A percentile compares a stretch with the other conserved stretches of the same genome.
Conservation (phyloP, 2,113 vertebrate species). For the Pao palembangensis region DNA sequence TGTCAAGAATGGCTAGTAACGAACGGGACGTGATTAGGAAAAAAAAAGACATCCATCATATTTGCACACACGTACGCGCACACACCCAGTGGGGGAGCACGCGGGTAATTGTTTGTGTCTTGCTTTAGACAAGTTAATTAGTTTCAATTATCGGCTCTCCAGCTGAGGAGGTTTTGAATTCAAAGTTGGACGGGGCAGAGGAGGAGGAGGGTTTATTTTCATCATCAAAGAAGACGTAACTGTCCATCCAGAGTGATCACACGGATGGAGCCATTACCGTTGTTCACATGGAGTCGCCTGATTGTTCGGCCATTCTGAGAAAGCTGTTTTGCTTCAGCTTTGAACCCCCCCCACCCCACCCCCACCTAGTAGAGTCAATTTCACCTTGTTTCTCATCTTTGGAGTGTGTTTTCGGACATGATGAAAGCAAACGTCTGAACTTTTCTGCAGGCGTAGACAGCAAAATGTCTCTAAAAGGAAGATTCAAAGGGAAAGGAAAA, state of each 20-base stretch:
- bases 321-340: conserved; percentile 40
- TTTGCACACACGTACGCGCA: conserved; percentile 60
- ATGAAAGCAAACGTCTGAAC: conserved; percentile 59
- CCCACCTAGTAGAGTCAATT: conserved; percentile 26
- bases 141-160: conserved; percentile 71
- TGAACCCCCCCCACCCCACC: conserved; percentile 29
- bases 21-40: conserved; percentile 64
- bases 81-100: conserved; percentile 61
- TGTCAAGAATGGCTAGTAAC: conserved; percentile 42
- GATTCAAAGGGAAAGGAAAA: conserved; percentile 34
- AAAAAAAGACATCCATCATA: conserved; percentile 63
- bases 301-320: conserved; percentile 33
- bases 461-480: conserved; percentile 43
- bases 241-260: background rate
- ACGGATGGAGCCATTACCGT: no score
- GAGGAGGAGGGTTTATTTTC: conserved; percentile 36
- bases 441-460: conserved; percentile 29
- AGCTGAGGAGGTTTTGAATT: conserved; percentile 48
- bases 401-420: conserved; percentile 42
- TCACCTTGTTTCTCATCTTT: conserved; percentile 44
- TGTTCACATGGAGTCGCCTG: no score
- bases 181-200: conserved; percentile 21
- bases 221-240: conserved; percentile 36
- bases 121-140: conserved; percentile 69
- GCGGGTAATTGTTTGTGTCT: conserved; percentile 71